phyloP scores from a whole-genome alignment of 2,888 invertebrate genomes.

The Andrena bicolor region DNA sequence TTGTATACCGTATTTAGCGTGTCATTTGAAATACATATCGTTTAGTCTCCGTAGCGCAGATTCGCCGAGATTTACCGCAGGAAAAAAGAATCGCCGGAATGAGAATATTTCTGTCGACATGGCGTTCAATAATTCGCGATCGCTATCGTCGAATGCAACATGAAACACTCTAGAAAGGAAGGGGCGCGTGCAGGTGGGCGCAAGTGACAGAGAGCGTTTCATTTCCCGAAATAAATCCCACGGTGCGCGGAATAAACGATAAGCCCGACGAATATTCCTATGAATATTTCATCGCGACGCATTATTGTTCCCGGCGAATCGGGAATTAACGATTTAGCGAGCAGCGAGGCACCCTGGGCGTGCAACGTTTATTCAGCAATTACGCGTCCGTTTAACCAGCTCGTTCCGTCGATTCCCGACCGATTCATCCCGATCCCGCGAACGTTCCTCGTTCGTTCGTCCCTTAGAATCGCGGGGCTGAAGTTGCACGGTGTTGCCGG shows the following conservation, averaged over 20 bases:
- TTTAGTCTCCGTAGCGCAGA: not conserved
- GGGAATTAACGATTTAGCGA: slow-evolving; percentile 48
- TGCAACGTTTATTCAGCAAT: slow-evolving; percentile 29
- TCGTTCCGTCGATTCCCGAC: slow-evolving; percentile 2
- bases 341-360: not conserved
- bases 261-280: slow-evolving; percentile 19
- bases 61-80: not conserved
- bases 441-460: not conserved
- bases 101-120: not conserved
- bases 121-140: not conserved
- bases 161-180: not conserved
- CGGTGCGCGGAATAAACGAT: slow-evolving; percentile 4
- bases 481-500: slow-evolving; percentile 5
- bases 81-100: not conserved
- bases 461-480: not conserved
- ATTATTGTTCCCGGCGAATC: slow-evolving; percentile 30
- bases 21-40: not conserved
- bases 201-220: not conserved
- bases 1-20: not conserved
- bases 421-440: not conserved
- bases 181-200: not conserved
- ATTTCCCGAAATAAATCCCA: slow-evolving; percentile 35
- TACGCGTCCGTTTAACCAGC: not conserved
- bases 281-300: slow-evolving; percentile 42
- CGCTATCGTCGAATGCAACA: slow-evolving; percentile 3